These are phyloP conservation scores for Matsumyia berberina DNA, from an alignment of 2,888 invertebrate genomes.

Conservation along the genomic window DNA sequence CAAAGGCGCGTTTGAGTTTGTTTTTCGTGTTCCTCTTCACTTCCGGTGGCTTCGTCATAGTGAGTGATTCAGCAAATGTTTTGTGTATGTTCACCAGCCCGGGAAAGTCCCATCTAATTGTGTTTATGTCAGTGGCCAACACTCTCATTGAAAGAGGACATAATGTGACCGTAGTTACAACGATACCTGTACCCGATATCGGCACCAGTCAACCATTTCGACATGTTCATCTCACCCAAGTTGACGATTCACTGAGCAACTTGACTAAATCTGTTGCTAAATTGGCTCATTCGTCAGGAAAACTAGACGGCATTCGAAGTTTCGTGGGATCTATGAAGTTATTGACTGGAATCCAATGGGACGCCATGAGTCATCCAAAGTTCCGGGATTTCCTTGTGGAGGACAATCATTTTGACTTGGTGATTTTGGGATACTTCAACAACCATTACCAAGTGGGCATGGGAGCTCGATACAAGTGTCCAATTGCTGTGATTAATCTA, in stretches of 20 bases:
- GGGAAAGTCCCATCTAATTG: conserved; percentile 82
- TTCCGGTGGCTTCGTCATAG: neutral
- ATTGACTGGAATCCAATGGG: conserved; percentile 20
- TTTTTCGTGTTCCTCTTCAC: neutral
- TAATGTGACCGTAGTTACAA: conserved; percentile 81
- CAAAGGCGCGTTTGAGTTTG: neutral
- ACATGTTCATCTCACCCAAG: conserved; percentile 9
- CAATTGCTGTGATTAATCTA: conserved; percentile 70
- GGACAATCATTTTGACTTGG: conserved; percentile 55
- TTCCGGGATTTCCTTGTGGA: conserved; percentile 62
- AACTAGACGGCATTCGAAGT: neutral
- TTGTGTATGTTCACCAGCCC: conserved; percentile 82
- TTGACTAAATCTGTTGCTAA: conserved; percentile 4
- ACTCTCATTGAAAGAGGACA: conserved; percentile 82
- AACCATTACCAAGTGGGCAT: conserved; percentile 77
- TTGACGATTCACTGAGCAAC: conserved; percentile 1
- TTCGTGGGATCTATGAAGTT: conserved; percentile 15
- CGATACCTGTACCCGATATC: conserved; percentile 55
- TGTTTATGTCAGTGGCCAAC: conserved; percentile 81
- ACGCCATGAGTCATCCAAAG: conserved; percentile 43
- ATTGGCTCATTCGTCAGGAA: neutral
- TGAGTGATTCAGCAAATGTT: conserved; percentile 79
- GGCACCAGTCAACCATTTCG: neutral
- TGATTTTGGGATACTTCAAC: conserved; percentile 71
- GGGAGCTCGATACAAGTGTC: conserved; percentile 77